phyloP scores from a whole-genome alignment of 2,113 vertebrate genomes.

The Notothenia rossii region DNA sequence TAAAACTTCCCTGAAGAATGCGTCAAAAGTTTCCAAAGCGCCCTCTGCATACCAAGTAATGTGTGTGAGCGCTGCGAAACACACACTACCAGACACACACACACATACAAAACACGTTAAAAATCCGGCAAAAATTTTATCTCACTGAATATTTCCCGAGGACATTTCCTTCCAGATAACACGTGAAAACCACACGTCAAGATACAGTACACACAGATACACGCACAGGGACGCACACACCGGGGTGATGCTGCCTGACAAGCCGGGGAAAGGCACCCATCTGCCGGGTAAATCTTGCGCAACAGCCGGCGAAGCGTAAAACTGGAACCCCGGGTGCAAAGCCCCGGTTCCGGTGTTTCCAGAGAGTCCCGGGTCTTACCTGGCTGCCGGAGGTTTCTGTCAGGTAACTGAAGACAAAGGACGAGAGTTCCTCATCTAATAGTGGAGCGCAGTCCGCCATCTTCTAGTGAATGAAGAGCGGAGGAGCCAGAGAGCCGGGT shows the following conservation, averaged over 20 bases:
- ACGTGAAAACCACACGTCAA: constrained; percentile 82
- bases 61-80: too few species aligned
- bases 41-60: constrained; percentile 67
- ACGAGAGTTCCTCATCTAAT: constrained; percentile 97
- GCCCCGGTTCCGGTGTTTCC: constrained; percentile 29
- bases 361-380: constrained; percentile 83
- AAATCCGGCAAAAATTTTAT: neutral
- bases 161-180: constrained; percentile 72
- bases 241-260: constrained; percentile 66
- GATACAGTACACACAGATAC: constrained; percentile 12
- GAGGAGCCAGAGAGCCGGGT: constrained; percentile 75
- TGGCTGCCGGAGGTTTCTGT: constrained; percentile 91
- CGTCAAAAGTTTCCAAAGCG: constrained; percentile 77
- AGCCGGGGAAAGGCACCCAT: constrained; percentile 57
- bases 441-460: constrained; percentile 98
- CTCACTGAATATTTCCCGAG: neutral
- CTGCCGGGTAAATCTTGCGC: constrained; percentile 48
- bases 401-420: constrained; percentile 97
- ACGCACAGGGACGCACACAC: constrained; percentile 14
- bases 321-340: constrained; percentile 10
- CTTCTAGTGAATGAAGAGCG: constrained; percentile 91
- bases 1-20: constrained; percentile 76
- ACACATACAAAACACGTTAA: neutral
- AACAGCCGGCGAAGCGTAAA: constrained; percentile 55
- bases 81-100: neutral